A percentile compares a stretch with the other conserved stretches of the same genome.
Conservation (phyloP, 2,113 vertebrate species). For the Chaetops frenatus region DNA sequence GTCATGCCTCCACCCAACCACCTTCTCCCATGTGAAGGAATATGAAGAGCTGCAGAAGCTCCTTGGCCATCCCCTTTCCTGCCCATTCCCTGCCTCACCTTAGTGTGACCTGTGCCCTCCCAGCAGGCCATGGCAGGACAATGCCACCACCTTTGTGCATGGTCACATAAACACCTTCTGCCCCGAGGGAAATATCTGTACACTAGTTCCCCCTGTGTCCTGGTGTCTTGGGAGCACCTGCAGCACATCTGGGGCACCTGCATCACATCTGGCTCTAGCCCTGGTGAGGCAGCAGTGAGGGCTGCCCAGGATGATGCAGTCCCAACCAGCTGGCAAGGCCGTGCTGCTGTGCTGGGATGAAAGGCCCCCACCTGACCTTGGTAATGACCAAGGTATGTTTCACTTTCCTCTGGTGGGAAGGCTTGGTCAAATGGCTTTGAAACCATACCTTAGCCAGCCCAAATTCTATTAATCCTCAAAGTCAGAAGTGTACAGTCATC, state of each 20-base stretch:
- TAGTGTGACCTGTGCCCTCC: accelerated
- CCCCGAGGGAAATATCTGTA: neutral
- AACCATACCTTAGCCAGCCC: neutral
- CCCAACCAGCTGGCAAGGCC: neutral
- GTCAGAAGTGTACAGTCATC: neutral
- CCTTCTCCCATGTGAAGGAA: neutral
- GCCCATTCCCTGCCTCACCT: accelerated
- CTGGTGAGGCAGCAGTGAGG: neutral
- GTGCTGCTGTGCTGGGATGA: accelerated
- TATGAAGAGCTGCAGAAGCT: neutral
- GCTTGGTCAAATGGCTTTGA: neutral
- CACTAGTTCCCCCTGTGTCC: accelerated
- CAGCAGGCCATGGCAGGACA: neutral
- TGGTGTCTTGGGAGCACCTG: neutral
- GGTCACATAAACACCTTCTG: neutral
- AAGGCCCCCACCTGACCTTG: neutral
- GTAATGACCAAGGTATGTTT: neutral
- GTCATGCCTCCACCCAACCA: accelerated
- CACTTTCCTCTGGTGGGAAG: neutral
- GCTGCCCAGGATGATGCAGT: neutral
- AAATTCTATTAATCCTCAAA: neutral
- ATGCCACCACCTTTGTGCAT: neutral
- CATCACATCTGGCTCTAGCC: neutral
- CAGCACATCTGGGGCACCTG: neutral
- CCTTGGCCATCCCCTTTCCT: neutral